A percentile compares a stretch with the other conserved stretches of the same genome.
phyloP scores from a whole-genome alignment of 2,113 vertebrate genomes.

The Natator depressus region DNA sequence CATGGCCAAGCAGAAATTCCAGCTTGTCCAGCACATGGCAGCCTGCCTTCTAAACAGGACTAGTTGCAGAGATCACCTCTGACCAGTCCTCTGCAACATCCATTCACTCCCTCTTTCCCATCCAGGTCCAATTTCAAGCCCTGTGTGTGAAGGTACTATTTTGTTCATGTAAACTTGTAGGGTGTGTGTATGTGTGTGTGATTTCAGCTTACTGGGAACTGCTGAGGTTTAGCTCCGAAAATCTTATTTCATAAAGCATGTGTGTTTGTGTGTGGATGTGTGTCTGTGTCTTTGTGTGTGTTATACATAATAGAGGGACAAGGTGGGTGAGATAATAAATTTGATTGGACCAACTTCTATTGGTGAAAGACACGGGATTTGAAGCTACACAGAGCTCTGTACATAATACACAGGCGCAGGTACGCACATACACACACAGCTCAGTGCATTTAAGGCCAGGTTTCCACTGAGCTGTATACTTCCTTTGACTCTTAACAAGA shows the following conservation, averaged over 20 bases:
- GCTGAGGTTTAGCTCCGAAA: neutral
- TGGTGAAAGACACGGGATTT: neutral
- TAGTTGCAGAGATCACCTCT: accelerated
- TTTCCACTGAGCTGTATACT: neutral
- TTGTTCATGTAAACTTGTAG: too few relatives aligned
- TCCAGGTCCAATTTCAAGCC: too few relatives aligned
- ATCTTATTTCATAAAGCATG: neutral
- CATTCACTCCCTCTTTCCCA: too few relatives aligned
- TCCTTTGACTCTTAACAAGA: neutral
- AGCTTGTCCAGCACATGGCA: neutral
- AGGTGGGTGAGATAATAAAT: neutral
- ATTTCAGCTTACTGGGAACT: neutral
- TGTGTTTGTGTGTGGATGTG: neutral
- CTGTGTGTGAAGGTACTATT: neutral
- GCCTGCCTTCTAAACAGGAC: accelerated
- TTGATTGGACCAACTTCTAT: neutral
- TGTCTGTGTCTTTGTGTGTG: neutral
- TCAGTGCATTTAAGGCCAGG: neutral
- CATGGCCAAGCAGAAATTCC: accelerated
- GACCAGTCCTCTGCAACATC: neutral
- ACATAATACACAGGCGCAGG: neutral
- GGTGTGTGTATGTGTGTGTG: neutral
- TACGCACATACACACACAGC: too few relatives aligned
- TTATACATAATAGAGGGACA: neutral
- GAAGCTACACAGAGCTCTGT: neutral